Conservation (phyloP, 2,113 vertebrate genomes). For the Corythornis vintsioides region DNA sequence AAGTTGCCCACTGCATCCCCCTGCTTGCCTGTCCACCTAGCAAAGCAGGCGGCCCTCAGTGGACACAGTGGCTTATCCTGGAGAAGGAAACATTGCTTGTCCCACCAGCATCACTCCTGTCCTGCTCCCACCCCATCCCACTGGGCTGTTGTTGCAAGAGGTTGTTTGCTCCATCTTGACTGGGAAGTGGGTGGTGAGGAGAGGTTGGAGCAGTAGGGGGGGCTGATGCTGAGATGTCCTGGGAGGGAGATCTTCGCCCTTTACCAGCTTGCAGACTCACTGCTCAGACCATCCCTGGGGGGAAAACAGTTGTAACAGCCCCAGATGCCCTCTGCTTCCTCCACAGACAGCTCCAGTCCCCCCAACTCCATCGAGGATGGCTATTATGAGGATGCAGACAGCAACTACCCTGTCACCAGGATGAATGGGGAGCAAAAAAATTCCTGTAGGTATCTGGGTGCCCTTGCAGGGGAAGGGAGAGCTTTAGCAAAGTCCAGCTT, state of each 20-base stretch:
- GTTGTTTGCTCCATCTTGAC: neutral
- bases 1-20: neutral
- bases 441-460: slow-evolving; percentile 82
- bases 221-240: neutral
- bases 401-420: slow-evolving; percentile 90
- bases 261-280: neutral
- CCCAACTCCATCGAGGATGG: slow-evolving; percentile 90
- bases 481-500: neutral
- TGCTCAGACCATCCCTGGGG: neutral
- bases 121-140: neutral
- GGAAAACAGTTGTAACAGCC: neutral
- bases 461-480: neutral
- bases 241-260: neutral
- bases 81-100: neutral
- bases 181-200: neutral
- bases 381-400: slow-evolving; percentile 96
- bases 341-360: slow-evolving; percentile 87
- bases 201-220: rapidly evolving
- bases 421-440: slow-evolving; percentile 89
- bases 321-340: slow-evolving; percentile 19
- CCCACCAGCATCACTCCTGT: neutral
- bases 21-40: neutral
- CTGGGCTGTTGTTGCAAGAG: neutral
- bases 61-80: neutral
- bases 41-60: neutral